Evolutionary conservation across 2,113 vertebrate species (phyloP), one percentile per base, ranked within the genome.

Genomic region (Plectropomus leopardus): DNA sequence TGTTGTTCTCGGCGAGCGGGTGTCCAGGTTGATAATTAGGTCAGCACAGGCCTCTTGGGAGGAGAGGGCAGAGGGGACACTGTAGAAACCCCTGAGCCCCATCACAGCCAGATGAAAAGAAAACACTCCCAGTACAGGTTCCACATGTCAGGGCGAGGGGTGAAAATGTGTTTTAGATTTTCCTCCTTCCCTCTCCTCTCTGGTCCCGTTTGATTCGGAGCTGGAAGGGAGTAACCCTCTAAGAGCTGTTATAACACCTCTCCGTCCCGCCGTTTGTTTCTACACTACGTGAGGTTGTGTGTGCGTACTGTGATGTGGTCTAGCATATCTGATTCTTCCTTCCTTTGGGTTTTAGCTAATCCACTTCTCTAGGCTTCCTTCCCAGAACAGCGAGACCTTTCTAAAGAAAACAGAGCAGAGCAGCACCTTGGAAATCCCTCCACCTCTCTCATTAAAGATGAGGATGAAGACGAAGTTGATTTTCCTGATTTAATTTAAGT

Each of bases 401-500:
- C 89, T 93, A 92, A 95, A 90, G 89, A 91, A 94, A 95, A 95
- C 92, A 93, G 86, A 50, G 67, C 88, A 42, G 70, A 83, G 84
- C 87, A 90, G 88, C 88, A 92, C 88, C 85, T 89, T 90, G 57
- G 83, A 95, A 93, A 93, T 93, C 94, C 87, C 81, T 82, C 87
- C 82, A 72, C 76, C 83, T 90, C 87, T 86, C 89, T 91, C 82
- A 90, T 91, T 94, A 91, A 90, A 89, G 70, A 84, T 53, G 70
- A 84, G 82, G 88, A 89, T 91, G 86, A 90, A 83, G 88, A 92
- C 79, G 30, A 85, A 88, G 90, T 93, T 93, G 92, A 94, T 91
- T 93, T 93, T 94, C 83, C 71, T 95, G 90, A 94, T 94, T 93
- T 80, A 89, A 93, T 95, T 95, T 93, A 90, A 90, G 84, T 71